These are phyloP conservation scores for Cephus runcator DNA, from an alignment of 2,888 invertebrate genomes.

Conservation along the genomic window DNA sequence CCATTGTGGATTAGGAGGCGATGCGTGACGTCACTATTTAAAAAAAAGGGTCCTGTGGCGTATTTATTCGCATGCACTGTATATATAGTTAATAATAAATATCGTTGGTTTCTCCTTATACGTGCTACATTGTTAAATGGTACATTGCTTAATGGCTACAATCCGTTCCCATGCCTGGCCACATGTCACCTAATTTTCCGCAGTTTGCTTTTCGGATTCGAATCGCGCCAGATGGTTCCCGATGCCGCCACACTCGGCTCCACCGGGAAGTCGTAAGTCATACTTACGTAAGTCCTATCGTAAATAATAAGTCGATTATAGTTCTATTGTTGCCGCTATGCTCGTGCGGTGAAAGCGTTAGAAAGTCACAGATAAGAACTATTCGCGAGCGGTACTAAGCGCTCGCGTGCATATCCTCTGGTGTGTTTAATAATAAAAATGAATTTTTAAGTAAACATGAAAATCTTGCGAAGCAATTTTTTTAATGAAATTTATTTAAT, in stretches of 20 bases:
- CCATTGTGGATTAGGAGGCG: too few relatives aligned
- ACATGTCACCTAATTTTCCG: constrained; percentile 13
- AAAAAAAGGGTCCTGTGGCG: too few relatives aligned
- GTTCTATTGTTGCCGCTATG: constrained; percentile 28
- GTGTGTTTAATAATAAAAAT: neutral
- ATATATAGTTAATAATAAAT: neutral
- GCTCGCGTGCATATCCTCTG: neutral
- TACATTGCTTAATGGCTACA: neutral
- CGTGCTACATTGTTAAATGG: neutral
- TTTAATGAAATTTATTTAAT: too few relatives aligned
- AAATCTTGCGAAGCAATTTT: too few relatives aligned
- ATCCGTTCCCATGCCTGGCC: neutral
- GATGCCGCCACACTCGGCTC: constrained; percentile 1
- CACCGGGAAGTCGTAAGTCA: constrained; percentile 9
- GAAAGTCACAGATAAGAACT: constrained; percentile 1
- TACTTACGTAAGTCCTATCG: constrained; percentile 31
- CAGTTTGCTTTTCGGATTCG: constrained; percentile 15
- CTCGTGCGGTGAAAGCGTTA: constrained; percentile 28
- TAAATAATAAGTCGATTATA: constrained; percentile 39
- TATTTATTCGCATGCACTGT: too few relatives aligned
- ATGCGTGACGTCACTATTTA: too few relatives aligned
- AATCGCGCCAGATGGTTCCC: constrained; percentile 27
- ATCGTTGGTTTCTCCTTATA: neutral
- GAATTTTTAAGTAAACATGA: too few relatives aligned
- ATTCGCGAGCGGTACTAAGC: neutral